Conservation (phyloP, 2,888 invertebrate species). For the Parthenolecanium corni region DNA sequence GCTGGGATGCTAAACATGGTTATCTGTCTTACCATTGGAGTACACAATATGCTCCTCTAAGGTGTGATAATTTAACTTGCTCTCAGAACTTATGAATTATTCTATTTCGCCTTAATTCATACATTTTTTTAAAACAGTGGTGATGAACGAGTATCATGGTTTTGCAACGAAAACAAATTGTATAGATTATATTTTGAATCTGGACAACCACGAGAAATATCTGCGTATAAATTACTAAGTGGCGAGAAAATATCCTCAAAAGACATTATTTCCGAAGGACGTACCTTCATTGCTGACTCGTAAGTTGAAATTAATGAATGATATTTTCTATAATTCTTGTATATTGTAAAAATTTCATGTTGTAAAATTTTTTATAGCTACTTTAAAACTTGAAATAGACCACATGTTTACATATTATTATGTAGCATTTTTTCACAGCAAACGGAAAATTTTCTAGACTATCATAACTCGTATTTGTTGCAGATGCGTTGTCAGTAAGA, state of each 20-base stretch:
- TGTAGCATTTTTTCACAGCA: too few species aligned
- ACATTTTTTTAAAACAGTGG: neutral
- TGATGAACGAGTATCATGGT: conserved; percentile 16
- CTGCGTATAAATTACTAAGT: conserved; percentile 11
- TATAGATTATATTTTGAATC: neutral
- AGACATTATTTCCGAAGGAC: neutral
- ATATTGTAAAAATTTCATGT: too few species aligned
- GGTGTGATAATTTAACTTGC: conserved; percentile 3
- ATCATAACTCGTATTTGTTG: neutral
- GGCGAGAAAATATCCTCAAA: neutral
- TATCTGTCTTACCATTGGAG: conserved; percentile 65
- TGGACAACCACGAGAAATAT: neutral
- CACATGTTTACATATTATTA: too few species aligned
- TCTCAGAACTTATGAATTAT: neutral
- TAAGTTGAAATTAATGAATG: neutral
- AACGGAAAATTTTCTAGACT: neutral
- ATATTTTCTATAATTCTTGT: too few species aligned
- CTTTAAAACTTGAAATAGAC: too few species aligned
- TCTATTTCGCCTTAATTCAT: neutral
- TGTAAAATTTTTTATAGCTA: too few species aligned
- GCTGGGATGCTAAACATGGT: conserved; percentile 67
- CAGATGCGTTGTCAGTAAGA: conserved; percentile 2
- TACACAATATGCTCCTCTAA: conserved; percentile 26
- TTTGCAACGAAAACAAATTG: conserved; percentile 10
- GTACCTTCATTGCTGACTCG: neutral